Evolutionary conservation across 2,797 vertebrate species (phyloP).

Genomic region (Percopsis omiscomaycus): DNA sequence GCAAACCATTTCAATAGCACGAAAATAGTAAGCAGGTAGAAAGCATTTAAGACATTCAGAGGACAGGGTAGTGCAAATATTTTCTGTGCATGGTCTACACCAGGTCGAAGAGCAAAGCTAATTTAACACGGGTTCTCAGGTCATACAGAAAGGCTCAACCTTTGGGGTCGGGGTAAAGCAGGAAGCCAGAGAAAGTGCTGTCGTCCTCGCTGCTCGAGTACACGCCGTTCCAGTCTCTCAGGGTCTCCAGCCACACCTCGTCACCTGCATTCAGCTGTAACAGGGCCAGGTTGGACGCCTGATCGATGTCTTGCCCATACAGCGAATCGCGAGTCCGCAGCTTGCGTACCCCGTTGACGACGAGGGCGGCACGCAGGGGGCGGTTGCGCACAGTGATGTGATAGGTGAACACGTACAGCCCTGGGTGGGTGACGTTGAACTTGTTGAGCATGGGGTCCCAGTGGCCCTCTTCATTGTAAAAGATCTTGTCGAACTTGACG

Average conservation of each 20-base stretch:
- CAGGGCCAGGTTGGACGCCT: slow-evolving; percentile 88
- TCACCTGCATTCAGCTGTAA: slow-evolving; percentile 84
- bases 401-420: slow-evolving; percentile 90
- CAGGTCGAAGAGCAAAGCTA: slow-evolving; percentile 20
- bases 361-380: slow-evolving; percentile 84
- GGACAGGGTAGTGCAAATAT: slow-evolving; percentile 44
- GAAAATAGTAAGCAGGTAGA: slow-evolving; percentile 21
- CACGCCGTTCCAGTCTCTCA: slow-evolving; percentile 92
- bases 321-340: slow-evolving; percentile 88
- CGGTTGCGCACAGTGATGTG: slow-evolving; percentile 91
- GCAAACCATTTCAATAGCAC: slow-evolving; percentile 44
- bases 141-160: slow-evolving; percentile 18
- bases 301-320: slow-evolving; percentile 94
- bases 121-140: slow-evolving; percentile 19
- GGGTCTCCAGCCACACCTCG: slow-evolving; percentile 93
- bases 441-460: slow-evolving; percentile 85
- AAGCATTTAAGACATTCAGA: slow-evolving; percentile 30
- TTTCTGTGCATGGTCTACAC: slow-evolving; percentile 30
- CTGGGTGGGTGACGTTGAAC: slow-evolving; percentile 86
- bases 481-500: slow-evolving; percentile 89
- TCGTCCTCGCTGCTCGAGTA: slow-evolving; percentile 92
- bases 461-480: slow-evolving; percentile 87
- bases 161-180: slow-evolving; percentile 80
- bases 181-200: slow-evolving; percentile 91
- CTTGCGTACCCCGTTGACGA: slow-evolving; percentile 82